A percentile compares a stretch with the other conserved stretches of the same genome.
Evolutionary conservation across 2,797 vertebrate genomes (phyloP).

Genomic region (Sebastes hubbsi): DNA sequence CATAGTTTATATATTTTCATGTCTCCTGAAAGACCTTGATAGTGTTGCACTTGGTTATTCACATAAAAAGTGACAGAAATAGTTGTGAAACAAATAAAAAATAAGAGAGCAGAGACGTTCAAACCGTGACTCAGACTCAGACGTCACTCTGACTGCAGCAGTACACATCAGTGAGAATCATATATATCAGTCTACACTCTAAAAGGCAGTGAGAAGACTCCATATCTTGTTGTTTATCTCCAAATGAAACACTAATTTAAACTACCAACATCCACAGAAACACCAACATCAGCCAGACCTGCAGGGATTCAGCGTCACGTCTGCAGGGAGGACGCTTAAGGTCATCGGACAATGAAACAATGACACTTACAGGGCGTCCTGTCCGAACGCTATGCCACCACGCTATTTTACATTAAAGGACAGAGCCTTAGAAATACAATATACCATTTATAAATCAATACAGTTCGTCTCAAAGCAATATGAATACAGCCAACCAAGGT

Average conservation of each 20-base stretch:
- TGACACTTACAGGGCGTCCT: not conserved
- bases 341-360: not conserved
- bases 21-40: not conserved
- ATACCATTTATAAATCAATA: conserved; percentile 21
- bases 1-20: too few relatives aligned
- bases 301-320: not conserved
- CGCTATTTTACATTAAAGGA: not conserved
- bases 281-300: not conserved
- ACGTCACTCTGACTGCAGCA: not conserved
- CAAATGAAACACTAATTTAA: not conserved
- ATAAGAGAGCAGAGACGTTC: not conserved
- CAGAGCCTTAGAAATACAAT: not conserved
- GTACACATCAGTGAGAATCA: not conserved
- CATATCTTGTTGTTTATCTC: not conserved
- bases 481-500: not conserved
- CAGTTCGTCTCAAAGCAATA: not conserved
- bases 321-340: not conserved
- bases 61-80: not conserved
- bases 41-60: not conserved
- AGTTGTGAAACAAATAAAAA: not conserved
- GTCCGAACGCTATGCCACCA: not conserved
- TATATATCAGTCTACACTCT: not conserved
- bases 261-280: not conserved
- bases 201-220: not conserved
- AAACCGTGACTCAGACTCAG: not conserved